Base-by-base conservation (phyloP, 2,797 vertebrate species). In the Sparidentex hasta region DNA sequence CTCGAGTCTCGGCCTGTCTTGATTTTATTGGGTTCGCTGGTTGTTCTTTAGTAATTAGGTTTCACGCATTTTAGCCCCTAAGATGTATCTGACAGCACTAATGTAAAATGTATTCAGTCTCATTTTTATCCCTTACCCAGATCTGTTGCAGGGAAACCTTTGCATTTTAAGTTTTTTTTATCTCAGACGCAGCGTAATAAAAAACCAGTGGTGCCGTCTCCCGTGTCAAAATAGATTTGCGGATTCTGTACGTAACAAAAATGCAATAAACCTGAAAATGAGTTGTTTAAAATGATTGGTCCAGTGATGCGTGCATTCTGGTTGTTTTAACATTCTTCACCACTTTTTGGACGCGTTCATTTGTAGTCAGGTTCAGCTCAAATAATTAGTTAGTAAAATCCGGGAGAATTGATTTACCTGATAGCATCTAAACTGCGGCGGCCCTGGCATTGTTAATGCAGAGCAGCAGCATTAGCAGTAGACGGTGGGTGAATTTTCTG, bases 101-200 rank as follows among this genome's bases (percentile, higher is more conserved):
- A 80, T 67, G 21, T 59, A 59, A 83, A 82, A 80, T 73, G 29
- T n/a, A 65, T 73, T 51, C 61, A 20, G 27, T 69, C 7, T 25
- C 41, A 27, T 7, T 65, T 56, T n/a, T 5, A 12, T 5, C 12
- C 14, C 3, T 46, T 21, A 38, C n/a, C 20, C 43, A 62, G 11
- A 58, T 63, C 58, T 8, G 11, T 1, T 38, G 38, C 38, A 46
- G 57, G 14, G 41, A 77, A 5, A 67, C 5, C 3, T 62, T 57
- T 69, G 33, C 25, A 57, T 70, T 55, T 63, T 21, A 61, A 63
- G 33, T 41, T 38, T 44, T 38, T 44, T 46, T 46, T n/a, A 13
- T 43, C 16, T 62, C 13, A 47, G 46, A 52, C 18, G 2, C 18
- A 33, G 33, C 17, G 3, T 23, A 65, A 21, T 63, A 65, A 67